Conservation (phyloP, 2,797 vertebrate species). For the Hyperoplus lanceolatus region DNA sequence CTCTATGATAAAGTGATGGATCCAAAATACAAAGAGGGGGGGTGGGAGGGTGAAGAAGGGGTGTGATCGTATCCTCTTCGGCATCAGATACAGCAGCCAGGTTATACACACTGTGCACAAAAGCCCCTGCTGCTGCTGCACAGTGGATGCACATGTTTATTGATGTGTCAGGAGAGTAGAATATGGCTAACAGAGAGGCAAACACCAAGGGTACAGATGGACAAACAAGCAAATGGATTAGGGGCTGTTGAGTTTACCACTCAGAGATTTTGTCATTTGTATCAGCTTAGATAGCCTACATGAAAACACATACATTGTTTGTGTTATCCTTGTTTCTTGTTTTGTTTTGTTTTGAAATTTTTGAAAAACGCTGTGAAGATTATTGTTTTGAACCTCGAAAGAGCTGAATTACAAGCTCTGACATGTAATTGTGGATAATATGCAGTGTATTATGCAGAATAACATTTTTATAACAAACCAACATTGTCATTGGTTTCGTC, state of each 20-base stretch:
- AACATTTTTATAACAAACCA: neutral
- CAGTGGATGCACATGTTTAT: slow-evolving; percentile 61
- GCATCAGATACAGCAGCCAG: slow-evolving; percentile 52
- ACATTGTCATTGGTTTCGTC: neutral
- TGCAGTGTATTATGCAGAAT: neutral
- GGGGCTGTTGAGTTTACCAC: slow-evolving; percentile 18
- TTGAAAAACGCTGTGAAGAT: neutral
- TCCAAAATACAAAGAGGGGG: slow-evolving; percentile 47
- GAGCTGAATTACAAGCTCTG: neutral
- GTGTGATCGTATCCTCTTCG: slow-evolving; percentile 31
- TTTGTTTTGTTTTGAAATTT: neutral
- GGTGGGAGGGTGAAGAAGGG: neutral
- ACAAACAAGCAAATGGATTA: slow-evolving; percentile 54
- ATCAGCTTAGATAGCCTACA: neutral
- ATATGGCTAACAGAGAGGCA: slow-evolving; percentile 39
- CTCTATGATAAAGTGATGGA: slow-evolving; percentile 46
- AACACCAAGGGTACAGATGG: slow-evolving; percentile 61
- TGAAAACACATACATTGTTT: neutral
- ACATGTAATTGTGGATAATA: neutral
- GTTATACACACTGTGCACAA: slow-evolving; percentile 54
- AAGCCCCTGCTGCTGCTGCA: slow-evolving; percentile 58
- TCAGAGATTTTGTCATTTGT: neutral
- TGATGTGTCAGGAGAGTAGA: slow-evolving; percentile 61
- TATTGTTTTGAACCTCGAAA: neutral
- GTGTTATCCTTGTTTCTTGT: neutral